Conservation (phyloP, 1,140 invertebrate species). For the Drosophila teissieri region DNA sequence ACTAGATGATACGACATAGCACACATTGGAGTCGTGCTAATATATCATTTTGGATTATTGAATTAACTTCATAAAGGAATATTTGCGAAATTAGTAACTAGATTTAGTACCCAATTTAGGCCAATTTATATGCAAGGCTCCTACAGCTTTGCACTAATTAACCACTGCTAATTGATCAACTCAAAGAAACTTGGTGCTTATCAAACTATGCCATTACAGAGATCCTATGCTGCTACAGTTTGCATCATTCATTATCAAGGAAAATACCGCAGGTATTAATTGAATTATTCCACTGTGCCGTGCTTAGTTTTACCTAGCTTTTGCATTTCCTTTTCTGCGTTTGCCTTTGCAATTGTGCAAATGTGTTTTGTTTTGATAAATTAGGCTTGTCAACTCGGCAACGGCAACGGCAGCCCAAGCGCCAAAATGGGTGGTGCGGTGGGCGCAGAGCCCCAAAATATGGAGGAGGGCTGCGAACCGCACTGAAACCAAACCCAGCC, state of each 20-base stretch:
- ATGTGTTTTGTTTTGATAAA: slow-evolving; percentile 84
- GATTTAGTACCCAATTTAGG: background rate
- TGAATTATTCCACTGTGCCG: slow-evolving; percentile 36
- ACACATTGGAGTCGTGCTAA: too few species aligned
- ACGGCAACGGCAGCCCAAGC: slow-evolving; percentile 56
- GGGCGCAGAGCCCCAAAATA: slow-evolving; percentile 13
- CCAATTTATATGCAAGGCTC: background rate
- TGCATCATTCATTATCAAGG: background rate
- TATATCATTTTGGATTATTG: too few species aligned
- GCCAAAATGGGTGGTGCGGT: slow-evolving; percentile 13
- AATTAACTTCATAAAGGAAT: too few species aligned
- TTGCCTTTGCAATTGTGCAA: slow-evolving; percentile 82
- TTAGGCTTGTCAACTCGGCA: slow-evolving; percentile 83
- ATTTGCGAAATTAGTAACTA: too few species aligned
- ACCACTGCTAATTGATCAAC: background rate
- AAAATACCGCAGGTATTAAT: slow-evolving; percentile 6
- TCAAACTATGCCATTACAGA: background rate
- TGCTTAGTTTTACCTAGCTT: slow-evolving; percentile 52
- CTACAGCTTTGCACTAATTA: background rate
- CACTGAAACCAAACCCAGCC: slow-evolving; percentile 34
- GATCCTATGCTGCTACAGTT: background rate
- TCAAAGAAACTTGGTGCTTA: background rate
- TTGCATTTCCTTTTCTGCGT: slow-evolving; percentile 72
- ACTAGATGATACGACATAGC: too few species aligned
- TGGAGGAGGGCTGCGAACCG: slow-evolving; percentile 50